Evolutionary conservation across 2,888 invertebrate species (phyloP).

Genomic region (Hanleya hanleyi): DNA sequence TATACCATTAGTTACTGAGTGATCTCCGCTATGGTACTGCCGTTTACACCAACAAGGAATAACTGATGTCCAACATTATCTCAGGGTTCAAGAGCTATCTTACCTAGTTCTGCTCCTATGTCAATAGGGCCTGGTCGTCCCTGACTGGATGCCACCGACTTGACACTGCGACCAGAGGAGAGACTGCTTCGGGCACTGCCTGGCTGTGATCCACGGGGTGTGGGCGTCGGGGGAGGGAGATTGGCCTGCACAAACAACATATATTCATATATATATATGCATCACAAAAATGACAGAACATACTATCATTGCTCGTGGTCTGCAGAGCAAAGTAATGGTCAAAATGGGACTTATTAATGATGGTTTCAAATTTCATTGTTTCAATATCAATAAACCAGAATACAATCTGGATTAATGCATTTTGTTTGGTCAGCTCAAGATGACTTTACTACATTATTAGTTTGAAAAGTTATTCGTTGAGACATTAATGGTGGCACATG

Average conservation of each 20-base stretch:
- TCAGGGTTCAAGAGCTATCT: neutral
- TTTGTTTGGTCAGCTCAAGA: too few relatives aligned
- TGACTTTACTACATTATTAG: too few relatives aligned
- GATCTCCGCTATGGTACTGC: neutral
- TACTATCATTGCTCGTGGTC: too few relatives aligned
- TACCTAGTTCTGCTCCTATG: slow-evolving; percentile 53
- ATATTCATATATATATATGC: too few relatives aligned
- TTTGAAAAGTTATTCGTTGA: too few relatives aligned
- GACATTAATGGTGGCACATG: too few relatives aligned
- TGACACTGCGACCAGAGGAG: slow-evolving; percentile 54
- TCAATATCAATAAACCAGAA: too few relatives aligned
- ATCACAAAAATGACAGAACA: neutral
- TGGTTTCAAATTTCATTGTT: too few relatives aligned
- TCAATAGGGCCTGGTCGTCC: slow-evolving; percentile 53
- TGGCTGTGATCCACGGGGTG: slow-evolving; percentile 51
- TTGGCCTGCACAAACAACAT: slow-evolving; percentile 54
- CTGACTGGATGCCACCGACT: slow-evolving; percentile 43
- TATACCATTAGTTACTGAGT: neutral
- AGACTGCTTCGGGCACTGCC: slow-evolving; percentile 62
- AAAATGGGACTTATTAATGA: too few relatives aligned
- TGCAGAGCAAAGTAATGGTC: too few relatives aligned
- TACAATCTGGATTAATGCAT: too few relatives aligned
- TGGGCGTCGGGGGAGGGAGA: slow-evolving; percentile 53
- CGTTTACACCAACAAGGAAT: too few relatives aligned
- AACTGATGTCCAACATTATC: neutral